These are phyloP conservation scores for Megaleporinus macrocephalus DNA, from an alignment of 2,113 vertebrate genomes.

Conservation along the genomic window DNA sequence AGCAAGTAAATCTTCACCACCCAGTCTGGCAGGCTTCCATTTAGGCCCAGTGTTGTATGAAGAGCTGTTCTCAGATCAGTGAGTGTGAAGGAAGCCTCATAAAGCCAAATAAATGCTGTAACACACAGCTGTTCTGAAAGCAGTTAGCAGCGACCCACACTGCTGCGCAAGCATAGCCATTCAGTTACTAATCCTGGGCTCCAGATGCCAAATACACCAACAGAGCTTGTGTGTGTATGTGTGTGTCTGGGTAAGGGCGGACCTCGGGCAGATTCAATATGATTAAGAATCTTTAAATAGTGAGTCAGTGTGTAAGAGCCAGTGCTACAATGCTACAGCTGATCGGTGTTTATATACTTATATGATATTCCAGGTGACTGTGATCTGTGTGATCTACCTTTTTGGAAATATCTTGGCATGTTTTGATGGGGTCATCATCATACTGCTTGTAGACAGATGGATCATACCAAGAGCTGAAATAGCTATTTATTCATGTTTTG, in stretches of 20 bases:
- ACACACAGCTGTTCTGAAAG: conserved; percentile 1
- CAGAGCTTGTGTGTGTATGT: background rate
- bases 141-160: background rate
- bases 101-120: conserved; percentile 5
- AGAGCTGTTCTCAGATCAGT: conserved; percentile 3
- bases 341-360: too few species aligned
- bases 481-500: too few species aligned
- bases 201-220: background rate
- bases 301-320: too few species aligned
- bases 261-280: background rate
- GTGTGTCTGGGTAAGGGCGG: background rate
- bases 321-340: too few species aligned
- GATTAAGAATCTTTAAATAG: too few species aligned
- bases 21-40: background rate
- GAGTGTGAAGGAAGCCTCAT: conserved; percentile 17
- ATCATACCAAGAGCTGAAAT: too few species aligned
- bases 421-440: too few species aligned
- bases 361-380: too few species aligned
- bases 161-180: conserved; percentile 9
- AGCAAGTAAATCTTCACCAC: background rate
- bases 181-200: conserved; percentile 21
- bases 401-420: too few species aligned
- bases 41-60: conserved; percentile 20
- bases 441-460: too few species aligned
- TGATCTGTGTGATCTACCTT: too few species aligned